Base-by-base conservation (phyloP, 2,797 vertebrate genomes). In the Menidia menidia region DNA sequence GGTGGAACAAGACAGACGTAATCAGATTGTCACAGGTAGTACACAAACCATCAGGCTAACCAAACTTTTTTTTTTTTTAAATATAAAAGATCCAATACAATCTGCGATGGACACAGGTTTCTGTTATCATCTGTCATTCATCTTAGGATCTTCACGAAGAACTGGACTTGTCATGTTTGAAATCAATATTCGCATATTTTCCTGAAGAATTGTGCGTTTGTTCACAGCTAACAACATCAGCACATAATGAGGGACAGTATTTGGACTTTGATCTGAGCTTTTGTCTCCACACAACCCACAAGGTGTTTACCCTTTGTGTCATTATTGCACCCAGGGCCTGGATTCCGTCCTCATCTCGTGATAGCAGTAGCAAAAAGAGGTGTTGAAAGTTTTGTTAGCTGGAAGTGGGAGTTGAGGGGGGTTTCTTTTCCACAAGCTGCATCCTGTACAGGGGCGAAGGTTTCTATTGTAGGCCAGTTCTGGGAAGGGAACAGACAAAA, bases 401-500 rank as follows among this genome's bases (percentile, higher is more conserved):
- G 91, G 82, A 82, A 82, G 81, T 77, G 73, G 90, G 93, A 95
- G 92, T 93, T 93, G 94, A 19, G 87, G 84, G 89, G 53, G 74
- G 66, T 19, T 75, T 81, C 42, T 88, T 80, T 91, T 93, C 93
- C 94, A 95, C 95, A 96, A 97, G 96, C 96, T 97, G 96, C 96
- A 96, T 98, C 97, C 97, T 98, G 96, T 93, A 88, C 71, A 55
- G 56, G 39, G 77, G 65, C 76, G 51, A 51, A 51, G 60, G 92
- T 90, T 95, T 95, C 94, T 94, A 95, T 95, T 96, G 96, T 96
- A 89, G 93, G 87, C 88, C 87, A 85, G 85, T 91, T 93, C 93
- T 96, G 94, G 95, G 94, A 96, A 95, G 75, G 85, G 87, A 88
- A 90, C 93, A 96, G 95, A 94, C 93, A 94, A 92, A 96, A 95